Evolutionary conservation across 2,797 vertebrate genomes (phyloP).

Genomic region (Muscicapa comitata): DNA sequence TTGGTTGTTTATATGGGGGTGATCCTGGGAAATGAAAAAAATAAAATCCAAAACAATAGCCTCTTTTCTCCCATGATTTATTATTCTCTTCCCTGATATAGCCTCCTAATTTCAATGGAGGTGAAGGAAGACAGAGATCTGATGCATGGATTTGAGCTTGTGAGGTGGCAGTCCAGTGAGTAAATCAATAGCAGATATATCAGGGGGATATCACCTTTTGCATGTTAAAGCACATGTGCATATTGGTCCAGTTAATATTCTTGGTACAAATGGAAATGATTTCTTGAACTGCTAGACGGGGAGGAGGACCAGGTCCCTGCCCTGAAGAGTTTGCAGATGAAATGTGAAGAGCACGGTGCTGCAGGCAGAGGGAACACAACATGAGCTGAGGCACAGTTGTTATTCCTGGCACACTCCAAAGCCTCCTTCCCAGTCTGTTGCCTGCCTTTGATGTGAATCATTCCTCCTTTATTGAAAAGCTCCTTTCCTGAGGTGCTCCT

Average conservation of each 20-base stretch:
- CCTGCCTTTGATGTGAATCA: conserved; percentile 37
- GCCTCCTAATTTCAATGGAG: neutral
- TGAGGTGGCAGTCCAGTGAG: neutral
- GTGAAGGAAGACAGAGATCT: neutral
- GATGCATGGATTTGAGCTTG: neutral
- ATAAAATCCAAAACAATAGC: neutral
- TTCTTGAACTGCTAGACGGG: neutral
- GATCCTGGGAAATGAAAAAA: neutral
- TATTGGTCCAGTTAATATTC: neutral
- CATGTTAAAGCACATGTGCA: neutral
- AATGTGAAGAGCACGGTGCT: neutral
- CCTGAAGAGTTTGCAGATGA: conserved; percentile 11
- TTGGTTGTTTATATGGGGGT: neutral
- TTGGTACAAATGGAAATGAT: neutral
- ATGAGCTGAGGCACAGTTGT: conserved; percentile 11
- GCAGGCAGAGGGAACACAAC: neutral
- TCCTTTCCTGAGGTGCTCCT: neutral
- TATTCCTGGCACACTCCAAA: conserved; percentile 42
- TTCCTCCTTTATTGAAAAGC: conserved; percentile 14
- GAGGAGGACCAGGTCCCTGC: neutral
- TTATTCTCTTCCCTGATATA: neutral
- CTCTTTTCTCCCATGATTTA: neutral
- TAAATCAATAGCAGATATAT: neutral
- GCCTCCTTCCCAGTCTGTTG: conserved; percentile 24
- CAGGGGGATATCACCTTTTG: neutral